phyloP scores from a whole-genome alignment of 2,797 vertebrate genomes.

The Sebastes umbrosus region DNA sequence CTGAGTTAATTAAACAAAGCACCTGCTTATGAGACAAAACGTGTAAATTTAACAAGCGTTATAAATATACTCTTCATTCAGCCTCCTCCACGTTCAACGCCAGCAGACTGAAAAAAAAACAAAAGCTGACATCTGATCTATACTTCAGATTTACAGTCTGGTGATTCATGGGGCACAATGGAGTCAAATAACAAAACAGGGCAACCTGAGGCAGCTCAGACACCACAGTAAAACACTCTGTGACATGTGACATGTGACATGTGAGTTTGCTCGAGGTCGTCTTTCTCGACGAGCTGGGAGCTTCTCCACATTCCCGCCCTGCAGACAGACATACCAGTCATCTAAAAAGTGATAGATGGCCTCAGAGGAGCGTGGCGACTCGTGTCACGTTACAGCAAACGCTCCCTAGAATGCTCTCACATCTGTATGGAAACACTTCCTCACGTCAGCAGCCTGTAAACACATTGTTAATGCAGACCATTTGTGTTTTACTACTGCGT shows the following conservation, averaged over 20 bases:
- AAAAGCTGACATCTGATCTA: background rate
- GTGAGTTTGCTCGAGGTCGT: background rate
- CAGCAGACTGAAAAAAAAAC: background rate
- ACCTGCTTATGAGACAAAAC: background rate
- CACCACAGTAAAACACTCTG: background rate
- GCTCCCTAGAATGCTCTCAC: conserved; percentile 27
- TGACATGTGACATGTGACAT: background rate
- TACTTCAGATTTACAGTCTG: background rate
- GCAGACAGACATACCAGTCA: conserved; percentile 64
- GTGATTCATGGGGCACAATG: background rate
- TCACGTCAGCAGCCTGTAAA: background rate
- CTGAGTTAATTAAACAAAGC: background rate
- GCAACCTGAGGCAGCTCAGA: conserved; percentile 13
- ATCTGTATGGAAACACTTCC: conserved; percentile 50
- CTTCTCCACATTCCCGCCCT: conserved; percentile 56
- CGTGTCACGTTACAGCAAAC: conserved; percentile 44
- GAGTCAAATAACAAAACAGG: conserved; percentile 45
- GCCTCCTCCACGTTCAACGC: background rate
- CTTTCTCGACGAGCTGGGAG: conserved; percentile 31
- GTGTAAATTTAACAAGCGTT: background rate
- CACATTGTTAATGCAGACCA: background rate
- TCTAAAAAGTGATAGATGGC: conserved; percentile 68
- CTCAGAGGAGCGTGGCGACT: conserved; percentile 28
- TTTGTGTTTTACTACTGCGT: background rate
- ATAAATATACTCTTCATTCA: background rate